Conservation (phyloP, 2,797 vertebrate genomes). For the Xenentodon cancila region DNA sequence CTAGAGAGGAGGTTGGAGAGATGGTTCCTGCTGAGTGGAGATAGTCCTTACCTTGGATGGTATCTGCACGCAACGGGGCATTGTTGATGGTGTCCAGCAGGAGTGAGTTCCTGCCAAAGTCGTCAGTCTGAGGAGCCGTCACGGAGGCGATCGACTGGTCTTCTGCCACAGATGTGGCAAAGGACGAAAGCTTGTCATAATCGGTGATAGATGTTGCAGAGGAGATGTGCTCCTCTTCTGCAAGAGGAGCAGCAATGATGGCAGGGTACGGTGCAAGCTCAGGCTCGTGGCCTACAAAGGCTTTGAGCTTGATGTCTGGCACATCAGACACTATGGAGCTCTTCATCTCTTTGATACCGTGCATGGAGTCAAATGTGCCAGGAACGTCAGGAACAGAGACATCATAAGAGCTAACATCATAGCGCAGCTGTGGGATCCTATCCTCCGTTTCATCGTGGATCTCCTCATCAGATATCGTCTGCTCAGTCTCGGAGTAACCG, state of each 20-base stretch:
- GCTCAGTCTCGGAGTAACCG: constrained; percentile 96
- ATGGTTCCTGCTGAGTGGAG: constrained; percentile 97
- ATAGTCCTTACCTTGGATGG: constrained; percentile 92
- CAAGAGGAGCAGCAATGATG: constrained; percentile 93
- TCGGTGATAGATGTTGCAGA: constrained; percentile 98
- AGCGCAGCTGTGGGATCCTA: constrained; percentile 88
- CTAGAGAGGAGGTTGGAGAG: constrained; percentile 96
- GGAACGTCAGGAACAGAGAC: constrained; percentile 89
- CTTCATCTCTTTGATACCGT: constrained; percentile 85
- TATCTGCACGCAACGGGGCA: constrained; percentile 90
- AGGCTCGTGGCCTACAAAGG: constrained; percentile 81
- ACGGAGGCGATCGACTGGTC: constrained; percentile 96
- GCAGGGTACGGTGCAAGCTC: constrained; percentile 87
- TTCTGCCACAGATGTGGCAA: constrained; percentile 95
- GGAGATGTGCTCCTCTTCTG: constrained; percentile 97
- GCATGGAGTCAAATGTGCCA: constrained; percentile 87
- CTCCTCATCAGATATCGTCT: constrained; percentile 98
- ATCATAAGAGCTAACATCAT: constrained; percentile 87
- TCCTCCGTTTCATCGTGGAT: constrained; percentile 96
- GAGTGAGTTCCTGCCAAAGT: constrained; percentile 90
- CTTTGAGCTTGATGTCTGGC: constrained; percentile 82
- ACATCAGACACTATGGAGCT: constrained; percentile 68
- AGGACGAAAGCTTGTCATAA: constrained; percentile 97
- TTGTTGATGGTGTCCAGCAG: constrained; percentile 91
- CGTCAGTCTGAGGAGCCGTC: constrained; percentile 94